Base-by-base conservation (phyloP, 2,888 invertebrate genomes). In the Neocrepidodera transversa region DNA sequence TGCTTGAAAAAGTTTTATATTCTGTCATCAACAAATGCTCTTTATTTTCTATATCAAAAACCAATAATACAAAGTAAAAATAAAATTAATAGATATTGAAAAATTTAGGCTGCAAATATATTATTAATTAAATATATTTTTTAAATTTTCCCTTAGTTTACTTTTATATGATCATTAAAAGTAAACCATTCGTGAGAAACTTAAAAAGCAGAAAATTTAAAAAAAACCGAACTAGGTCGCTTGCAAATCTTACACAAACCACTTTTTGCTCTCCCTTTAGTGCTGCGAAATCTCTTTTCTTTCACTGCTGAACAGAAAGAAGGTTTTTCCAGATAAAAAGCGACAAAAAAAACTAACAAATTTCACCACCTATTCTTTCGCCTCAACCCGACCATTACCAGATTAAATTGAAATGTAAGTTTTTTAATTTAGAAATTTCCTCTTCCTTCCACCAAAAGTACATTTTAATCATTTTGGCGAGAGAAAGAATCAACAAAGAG, bases 391-490 rank as follows among this genome's bases (percentile, higher is more conserved):
- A 23, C 57, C 57, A 60, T 63, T 53, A 63, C 56, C 20, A 57
- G 57, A 60, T 63, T 53, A 50, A 57, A 60, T 53, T 60, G 63
- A 42, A 54, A 43, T 56, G 56, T 59, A 49, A 52, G 50, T 60
- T 63, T 58, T 51, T 48, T 51, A 63, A 51, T 63, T 60, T 57
- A 42, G 38, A 50, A 35, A 57, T 56, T 54, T 45, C 57, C 43
- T 59, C 50, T 55, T 45, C 35, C 51, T 28, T 28, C 47, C 51
- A 50, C 50, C 38, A 50, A 50, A 57, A 57, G 58, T 57, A 54
- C 51, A 57, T 60, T 63, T 60, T 54, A 63, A 63, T 63, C 59
- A 63, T 59, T 50, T 50, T 38, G 54, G 45, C 57, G 57, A 48
- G 36, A 57, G 63, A 54, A 63, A 57, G 54, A 60, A 53, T 50